Percentiles rank a stretch among this genome's conserved stretches.
These are phyloP conservation scores for Furcifer pardalis DNA, from an alignment of 2,797 vertebrate genomes.

Conservation along the genomic window DNA sequence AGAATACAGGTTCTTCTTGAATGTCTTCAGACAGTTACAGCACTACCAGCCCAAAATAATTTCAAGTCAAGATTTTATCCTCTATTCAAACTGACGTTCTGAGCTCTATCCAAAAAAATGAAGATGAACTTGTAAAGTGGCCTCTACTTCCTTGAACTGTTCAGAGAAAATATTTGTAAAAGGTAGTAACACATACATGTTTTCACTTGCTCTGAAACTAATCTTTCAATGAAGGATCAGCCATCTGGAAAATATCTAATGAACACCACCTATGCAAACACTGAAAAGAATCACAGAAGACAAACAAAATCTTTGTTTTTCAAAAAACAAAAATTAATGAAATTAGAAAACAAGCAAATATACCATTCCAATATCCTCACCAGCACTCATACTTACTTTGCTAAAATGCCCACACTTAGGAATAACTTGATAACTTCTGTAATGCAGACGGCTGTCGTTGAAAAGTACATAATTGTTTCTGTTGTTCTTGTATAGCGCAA, in stretches of 20 bases:
- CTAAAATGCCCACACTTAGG: constrained; percentile 89
- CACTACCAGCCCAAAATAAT: not conserved
- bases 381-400: constrained; percentile 82
- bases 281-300: rapidly evolving
- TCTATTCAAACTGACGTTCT: constrained; percentile 41
- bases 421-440: constrained; percentile 91
- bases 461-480: constrained; percentile 87
- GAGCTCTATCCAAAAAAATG: constrained; percentile 42
- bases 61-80: rapidly evolving
- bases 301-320: not conserved
- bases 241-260: not conserved
- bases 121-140: constrained; percentile 38
- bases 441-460: constrained; percentile 91
- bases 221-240: not conserved
- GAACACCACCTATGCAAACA: rapidly evolving
- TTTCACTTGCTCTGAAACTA: not conserved
- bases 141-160: constrained; percentile 8
- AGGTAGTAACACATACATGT: constrained; percentile 24
- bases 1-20: constrained; percentile 2
- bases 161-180: constrained; percentile 34
- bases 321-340: not conserved
- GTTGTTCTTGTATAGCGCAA: constrained; percentile 91
- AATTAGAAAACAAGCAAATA: not conserved
- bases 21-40: not conserved
- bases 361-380: not conserved